Conservation (phyloP, 1,140 invertebrate genomes). For the Procambarus virginalis region DNA sequence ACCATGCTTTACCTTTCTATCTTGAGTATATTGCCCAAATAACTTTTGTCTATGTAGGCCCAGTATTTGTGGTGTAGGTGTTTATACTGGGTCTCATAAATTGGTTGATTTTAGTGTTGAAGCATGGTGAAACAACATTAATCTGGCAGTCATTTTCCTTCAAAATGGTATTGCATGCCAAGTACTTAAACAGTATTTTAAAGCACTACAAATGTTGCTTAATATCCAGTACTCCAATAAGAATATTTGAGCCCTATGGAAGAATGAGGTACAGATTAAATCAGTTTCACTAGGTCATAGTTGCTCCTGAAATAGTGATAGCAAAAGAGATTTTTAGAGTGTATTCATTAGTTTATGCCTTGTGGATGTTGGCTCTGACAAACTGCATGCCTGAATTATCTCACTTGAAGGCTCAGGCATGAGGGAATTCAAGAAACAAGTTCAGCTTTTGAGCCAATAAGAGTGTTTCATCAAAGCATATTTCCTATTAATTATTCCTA, state of each 20-base stretch:
- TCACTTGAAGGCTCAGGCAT: conserved; percentile 13
- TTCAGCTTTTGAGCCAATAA: conserved; percentile 37
- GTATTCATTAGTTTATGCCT: conserved; percentile 36
- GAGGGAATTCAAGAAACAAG: conserved; percentile 24
- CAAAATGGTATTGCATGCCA: conserved; percentile 19
- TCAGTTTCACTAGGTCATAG: conserved; percentile 39
- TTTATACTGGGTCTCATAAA: conserved; percentile 32
- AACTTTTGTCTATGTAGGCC: conserved; percentile 36
- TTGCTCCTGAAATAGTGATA: conserved; percentile 43
- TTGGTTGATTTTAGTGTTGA: conserved; percentile 21
- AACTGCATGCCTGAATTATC: not conserved
- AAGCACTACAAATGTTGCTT: conserved; percentile 26
- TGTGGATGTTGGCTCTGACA: conserved; percentile 42
- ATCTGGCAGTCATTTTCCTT: conserved; percentile 27
- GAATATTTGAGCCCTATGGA: conserved; percentile 5
- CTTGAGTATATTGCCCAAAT: conserved; percentile 14
- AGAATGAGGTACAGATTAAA: conserved; percentile 37
- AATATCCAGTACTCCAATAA: not conserved
- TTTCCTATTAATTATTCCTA: conserved; percentile 21
- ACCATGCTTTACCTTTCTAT: conserved; percentile 2
- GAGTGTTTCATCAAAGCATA: conserved; percentile 44
- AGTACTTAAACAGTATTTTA: conserved; percentile 36
- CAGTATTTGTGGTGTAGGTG: conserved; percentile 23
- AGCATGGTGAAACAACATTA: conserved; percentile 31
- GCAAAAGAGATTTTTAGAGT: conserved; percentile 34